Percentiles rank a stretch among this genome's conserved stretches.
These are phyloP conservation scores for Aplochiton taeniatus DNA, from an alignment of 2,797 vertebrate species.

Conservation along the genomic window DNA sequence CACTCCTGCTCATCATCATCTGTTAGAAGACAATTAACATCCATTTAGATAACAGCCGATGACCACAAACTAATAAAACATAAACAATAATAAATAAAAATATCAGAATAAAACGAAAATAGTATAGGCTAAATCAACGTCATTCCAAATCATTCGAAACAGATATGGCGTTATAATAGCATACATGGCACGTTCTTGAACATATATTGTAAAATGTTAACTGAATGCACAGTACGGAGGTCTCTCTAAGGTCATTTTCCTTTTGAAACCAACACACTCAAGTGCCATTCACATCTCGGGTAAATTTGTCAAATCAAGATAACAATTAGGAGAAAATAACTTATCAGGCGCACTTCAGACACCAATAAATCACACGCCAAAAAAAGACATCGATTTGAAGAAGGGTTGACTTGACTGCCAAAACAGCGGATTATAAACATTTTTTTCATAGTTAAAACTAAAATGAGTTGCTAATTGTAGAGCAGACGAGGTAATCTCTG, in stretches of 20 bases:
- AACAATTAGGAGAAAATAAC: slow-evolving; percentile 79
- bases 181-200: no score
- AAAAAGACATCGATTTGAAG: slow-evolving; percentile 54
- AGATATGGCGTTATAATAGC: no score
- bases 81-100: slow-evolving; percentile 14
- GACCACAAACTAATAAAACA: slow-evolving; percentile 2
- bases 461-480: slow-evolving; percentile 96
- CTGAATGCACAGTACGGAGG: slow-evolving; percentile 29
- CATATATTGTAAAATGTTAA: no score
- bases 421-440: slow-evolving; percentile 83
- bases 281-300: slow-evolving; percentile 61
- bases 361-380: slow-evolving; percentile 71
- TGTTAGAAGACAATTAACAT: slow-evolving; percentile 55
- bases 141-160: no score
- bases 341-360: slow-evolving; percentile 75
- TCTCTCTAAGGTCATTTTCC: slow-evolving; percentile 53
- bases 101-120: background rate
- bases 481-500: slow-evolving; percentile 83
- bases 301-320: slow-evolving; percentile 74
- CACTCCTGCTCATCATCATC: slow-evolving; percentile 89
- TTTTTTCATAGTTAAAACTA: slow-evolving; percentile 83
- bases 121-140: no score
- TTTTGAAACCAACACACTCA: slow-evolving; percentile 42
- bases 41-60: slow-evolving; percentile 12
- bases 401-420: slow-evolving; percentile 74